Conservation (phyloP, 2,113 vertebrate genomes). For the Ailuropoda melanoleuca region DNA sequence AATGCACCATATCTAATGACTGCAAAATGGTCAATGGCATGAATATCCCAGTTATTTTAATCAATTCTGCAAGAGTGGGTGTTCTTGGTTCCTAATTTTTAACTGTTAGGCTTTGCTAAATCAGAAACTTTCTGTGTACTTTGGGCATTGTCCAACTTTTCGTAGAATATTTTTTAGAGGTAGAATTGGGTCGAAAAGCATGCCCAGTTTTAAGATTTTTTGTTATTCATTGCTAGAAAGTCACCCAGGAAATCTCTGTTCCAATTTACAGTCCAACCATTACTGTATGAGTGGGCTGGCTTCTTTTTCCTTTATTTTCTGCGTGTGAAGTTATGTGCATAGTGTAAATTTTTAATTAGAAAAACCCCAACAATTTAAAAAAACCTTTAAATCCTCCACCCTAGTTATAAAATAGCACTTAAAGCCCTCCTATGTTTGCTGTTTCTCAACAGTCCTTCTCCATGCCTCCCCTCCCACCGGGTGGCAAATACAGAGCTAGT, state of each 20-base stretch:
- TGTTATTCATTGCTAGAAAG: constrained; percentile 13
- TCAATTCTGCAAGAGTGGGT: not conserved
- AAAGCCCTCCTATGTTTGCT: not conserved
- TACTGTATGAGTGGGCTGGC: not conserved
- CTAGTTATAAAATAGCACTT: not conserved
- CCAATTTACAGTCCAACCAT: not conserved
- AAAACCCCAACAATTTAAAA: not conserved
- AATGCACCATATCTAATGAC: not conserved
- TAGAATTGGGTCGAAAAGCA: not conserved
- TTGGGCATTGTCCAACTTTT: not conserved
- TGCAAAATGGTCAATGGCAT: not conserved
- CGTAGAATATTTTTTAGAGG: not conserved
- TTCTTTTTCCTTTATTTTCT: constrained; percentile 25
- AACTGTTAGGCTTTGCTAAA: too few relatives aligned
- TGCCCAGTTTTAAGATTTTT: constrained; percentile 10
- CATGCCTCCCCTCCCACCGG: not conserved
- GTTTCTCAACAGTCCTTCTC: not conserved
- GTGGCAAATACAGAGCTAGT: not conserved
- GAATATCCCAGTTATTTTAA: not conserved
- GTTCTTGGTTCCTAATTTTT: not conserved
- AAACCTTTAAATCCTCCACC: not conserved
- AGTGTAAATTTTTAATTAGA: not conserved
- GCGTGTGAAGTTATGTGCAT: not conserved
- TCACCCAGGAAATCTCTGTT: not conserved
- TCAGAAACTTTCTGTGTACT: not conserved